Percentiles rank a stretch among this genome's conserved stretches.
Evolutionary conservation across 2,888 invertebrate species (phyloP).

Genomic region (Stenichneumon culpator): DNA sequence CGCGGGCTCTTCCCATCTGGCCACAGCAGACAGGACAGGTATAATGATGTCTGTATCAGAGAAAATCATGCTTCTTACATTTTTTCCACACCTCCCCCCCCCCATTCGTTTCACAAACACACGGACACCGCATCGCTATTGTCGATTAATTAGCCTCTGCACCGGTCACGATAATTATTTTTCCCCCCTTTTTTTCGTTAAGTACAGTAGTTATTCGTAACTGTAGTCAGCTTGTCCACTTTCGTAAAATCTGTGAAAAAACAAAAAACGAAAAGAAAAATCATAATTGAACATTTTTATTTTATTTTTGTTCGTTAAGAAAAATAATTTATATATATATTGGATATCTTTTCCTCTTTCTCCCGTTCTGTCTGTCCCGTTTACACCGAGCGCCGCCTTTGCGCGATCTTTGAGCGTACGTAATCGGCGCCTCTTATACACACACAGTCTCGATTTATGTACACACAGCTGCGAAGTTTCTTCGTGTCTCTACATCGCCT

Average conservation of each 20-base stretch:
- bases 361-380: not conserved
- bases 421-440: conserved; percentile 29
- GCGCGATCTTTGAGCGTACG: no score
- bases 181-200: not conserved
- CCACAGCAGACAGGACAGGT: conserved; percentile 85
- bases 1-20: conserved; percentile 84
- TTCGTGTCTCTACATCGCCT: not conserved
- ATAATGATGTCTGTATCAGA: conserved; percentile 85
- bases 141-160: not conserved
- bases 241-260: no score
- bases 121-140: conserved; percentile 31
- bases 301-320: no score
- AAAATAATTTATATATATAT: no score
- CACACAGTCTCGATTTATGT: conserved; percentile 14
- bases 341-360: not conserved
- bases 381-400: not conserved
- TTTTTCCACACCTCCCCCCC: conserved; percentile 2
- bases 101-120: conserved; percentile 42
- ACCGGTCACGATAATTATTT: conserved; percentile 1
- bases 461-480: conserved; percentile 41
- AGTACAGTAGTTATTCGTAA: not conserved
- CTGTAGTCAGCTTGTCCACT: not conserved
- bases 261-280: no score
- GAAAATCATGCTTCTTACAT: conserved; percentile 83
- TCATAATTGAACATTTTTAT: no score